Percentiles rank a stretch among this genome's conserved stretches.
phyloP scores from a whole-genome alignment of 2,888 invertebrate species.

The Scaptomyza tumidula region DNA sequence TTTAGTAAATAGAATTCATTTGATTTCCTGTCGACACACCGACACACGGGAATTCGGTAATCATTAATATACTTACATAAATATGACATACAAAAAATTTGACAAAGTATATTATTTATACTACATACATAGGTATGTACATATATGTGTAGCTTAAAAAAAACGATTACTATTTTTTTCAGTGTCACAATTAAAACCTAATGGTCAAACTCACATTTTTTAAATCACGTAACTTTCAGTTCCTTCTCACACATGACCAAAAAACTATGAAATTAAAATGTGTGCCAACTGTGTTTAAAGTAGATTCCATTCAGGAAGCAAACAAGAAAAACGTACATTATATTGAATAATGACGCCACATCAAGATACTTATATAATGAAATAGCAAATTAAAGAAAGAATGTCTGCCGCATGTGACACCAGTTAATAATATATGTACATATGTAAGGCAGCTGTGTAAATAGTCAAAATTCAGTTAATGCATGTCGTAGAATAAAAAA shows the following conservation, averaged over 20 bases:
- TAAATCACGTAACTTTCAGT: slow-evolving; percentile 49
- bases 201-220: background rate
- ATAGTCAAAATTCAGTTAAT: slow-evolving; percentile 63
- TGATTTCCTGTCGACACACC: slow-evolving; percentile 18
- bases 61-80: slow-evolving; percentile 3
- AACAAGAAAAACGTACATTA: slow-evolving; percentile 44
- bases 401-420: slow-evolving; percentile 28
- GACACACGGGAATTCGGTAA: background rate
- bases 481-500: slow-evolving; percentile 43
- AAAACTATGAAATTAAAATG: slow-evolving; percentile 50
- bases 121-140: slow-evolving; percentile 3
- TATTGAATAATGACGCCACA: slow-evolving; percentile 62
- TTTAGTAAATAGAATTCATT: slow-evolving; percentile 29
- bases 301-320: slow-evolving; percentile 43
- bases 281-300: slow-evolving; percentile 79
- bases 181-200: slow-evolving; percentile 10
- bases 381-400: slow-evolving; percentile 32
- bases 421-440: slow-evolving; percentile 58
- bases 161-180: slow-evolving; percentile 31
- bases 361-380: slow-evolving; percentile 57
- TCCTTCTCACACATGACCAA: slow-evolving; percentile 52
- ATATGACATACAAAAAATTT: background rate
- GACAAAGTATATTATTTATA: too few relatives aligned
- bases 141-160: slow-evolving; percentile 38
- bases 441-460: slow-evolving; percentile 69